A percentile compares a stretch with the other conserved stretches of the same genome.
Conservation (phyloP, 2,113 vertebrate species). For the Daubentonia madagascariensis region DNA sequence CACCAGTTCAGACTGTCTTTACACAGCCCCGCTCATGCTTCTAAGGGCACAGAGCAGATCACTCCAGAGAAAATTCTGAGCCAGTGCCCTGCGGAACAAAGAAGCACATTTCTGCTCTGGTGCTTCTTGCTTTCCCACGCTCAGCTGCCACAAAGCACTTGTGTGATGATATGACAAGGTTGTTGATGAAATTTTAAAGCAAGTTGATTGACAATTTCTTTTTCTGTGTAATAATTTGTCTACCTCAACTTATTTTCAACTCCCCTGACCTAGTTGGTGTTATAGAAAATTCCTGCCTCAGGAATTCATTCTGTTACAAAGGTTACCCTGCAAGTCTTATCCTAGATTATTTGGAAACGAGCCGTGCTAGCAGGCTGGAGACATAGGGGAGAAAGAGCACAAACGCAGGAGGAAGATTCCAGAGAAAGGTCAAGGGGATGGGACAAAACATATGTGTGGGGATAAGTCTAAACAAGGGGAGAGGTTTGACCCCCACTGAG, state of each 20-base stretch:
- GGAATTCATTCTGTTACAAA: not conserved
- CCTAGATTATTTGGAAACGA: not conserved
- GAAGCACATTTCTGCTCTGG: not conserved
- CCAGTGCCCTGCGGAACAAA: not conserved
- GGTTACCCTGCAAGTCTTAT: not conserved
- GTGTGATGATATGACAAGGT: fast-evolving
- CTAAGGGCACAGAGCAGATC: not conserved
- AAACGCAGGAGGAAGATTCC: not conserved
- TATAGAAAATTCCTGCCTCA: not conserved
- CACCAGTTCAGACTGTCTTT: not conserved
- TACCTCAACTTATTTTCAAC: not conserved
- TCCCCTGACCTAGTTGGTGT: not conserved
- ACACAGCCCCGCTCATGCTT: fast-evolving
- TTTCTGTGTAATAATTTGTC: not conserved
- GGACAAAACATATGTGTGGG: not conserved
- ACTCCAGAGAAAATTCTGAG: fast-evolving
- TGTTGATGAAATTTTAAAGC: not conserved
- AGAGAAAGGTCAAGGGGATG: not conserved
- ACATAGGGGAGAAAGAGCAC: not conserved
- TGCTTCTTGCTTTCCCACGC: not conserved
- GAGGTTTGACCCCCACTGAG: not conserved
- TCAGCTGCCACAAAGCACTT: not conserved
- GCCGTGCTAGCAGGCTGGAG: not conserved
- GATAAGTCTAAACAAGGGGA: not conserved
- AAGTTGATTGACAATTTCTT: not conserved